Evolutionary conservation across 2,113 vertebrate species (phyloP).

Genomic region (Alaudala cheleensis): DNA sequence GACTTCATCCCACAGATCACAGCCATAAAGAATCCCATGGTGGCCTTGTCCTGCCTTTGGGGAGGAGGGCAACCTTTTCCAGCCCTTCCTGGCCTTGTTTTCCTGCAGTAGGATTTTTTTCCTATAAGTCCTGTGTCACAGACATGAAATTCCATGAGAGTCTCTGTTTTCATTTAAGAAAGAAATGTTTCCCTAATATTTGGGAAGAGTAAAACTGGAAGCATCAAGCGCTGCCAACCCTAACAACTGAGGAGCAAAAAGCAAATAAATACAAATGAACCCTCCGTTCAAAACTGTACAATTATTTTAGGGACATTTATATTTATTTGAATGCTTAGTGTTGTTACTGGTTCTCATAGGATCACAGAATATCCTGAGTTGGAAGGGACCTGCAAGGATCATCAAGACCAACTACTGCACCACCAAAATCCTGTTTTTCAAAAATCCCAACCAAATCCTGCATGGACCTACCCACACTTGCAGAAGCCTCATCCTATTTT

Average conservation of each 20-base stretch:
- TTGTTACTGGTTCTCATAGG: neutral
- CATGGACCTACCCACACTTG: too few relatives aligned
- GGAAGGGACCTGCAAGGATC: neutral
- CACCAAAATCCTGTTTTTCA: neutral
- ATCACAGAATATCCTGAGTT: neutral
- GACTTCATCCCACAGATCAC: neutral
- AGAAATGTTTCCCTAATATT: constrained; percentile 11
- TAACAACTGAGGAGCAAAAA: neutral
- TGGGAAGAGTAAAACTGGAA: neutral
- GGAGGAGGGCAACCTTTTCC: neutral
- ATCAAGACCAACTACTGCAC: neutral
- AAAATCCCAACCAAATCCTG: neutral
- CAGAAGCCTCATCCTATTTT: neutral
- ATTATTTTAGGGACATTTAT: neutral
- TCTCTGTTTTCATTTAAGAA: constrained; percentile 31
- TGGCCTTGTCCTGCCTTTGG: neutral
- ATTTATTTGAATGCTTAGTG: neutral
- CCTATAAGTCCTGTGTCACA: neutral
- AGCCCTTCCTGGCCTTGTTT: neutral
- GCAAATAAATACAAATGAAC: neutral
- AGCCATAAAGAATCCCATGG: neutral
- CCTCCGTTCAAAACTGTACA: neutral
- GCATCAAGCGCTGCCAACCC: neutral
- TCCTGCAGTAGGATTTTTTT: neutral
- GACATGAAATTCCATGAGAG: neutral